A percentile compares a stretch with the other conserved stretches of the same genome.
phyloP scores from a whole-genome alignment of 2,888 invertebrate genomes.

The Nesidiocoris tenuis region DNA sequence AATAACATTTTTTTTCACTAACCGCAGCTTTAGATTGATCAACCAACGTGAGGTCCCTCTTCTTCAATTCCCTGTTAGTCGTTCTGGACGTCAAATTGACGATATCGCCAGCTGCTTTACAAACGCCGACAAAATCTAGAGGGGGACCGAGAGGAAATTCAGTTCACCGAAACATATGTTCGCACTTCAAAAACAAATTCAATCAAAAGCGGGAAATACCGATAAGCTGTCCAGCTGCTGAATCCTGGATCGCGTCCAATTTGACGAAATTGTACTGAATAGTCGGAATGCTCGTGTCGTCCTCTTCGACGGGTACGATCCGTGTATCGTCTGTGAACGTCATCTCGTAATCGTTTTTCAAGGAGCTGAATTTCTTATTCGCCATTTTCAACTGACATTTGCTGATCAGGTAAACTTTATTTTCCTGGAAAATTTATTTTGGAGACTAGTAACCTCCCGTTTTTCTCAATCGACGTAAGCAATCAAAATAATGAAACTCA shows the following conservation, averaged over 20 bases:
- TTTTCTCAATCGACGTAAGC: background rate
- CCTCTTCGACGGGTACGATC: conserved; percentile 59
- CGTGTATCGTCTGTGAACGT: conserved; percentile 74
- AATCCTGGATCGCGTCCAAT: conserved; percentile 69
- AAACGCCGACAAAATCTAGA: conserved; percentile 91
- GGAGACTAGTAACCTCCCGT: background rate
- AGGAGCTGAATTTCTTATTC: conserved; percentile 79
- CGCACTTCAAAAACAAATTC: background rate
- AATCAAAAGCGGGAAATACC: background rate
- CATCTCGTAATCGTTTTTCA: conserved; percentile 97
- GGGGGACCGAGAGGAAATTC: conserved; percentile 27
- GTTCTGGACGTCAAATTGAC: conserved; percentile 69
- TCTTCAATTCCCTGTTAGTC: conserved; percentile 80
- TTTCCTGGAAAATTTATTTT: conserved; percentile 64
- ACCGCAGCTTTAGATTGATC: conserved; percentile 65
- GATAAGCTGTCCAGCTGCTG: conserved; percentile 64
- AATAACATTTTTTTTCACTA: too few relatives aligned
- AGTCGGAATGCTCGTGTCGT: conserved; percentile 67
- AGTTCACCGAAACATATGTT: too few relatives aligned
- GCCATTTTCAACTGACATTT: conserved; percentile 86
- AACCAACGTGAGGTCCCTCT: conserved; percentile 82
- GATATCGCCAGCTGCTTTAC: conserved; percentile 70
- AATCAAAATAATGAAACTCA: too few relatives aligned
- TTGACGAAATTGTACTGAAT: conserved; percentile 75
- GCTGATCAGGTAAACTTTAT: conserved; percentile 84